These are phyloP conservation scores for Drosophila equinoxialis DNA, from an alignment of 1,140 invertebrate genomes.

Conservation along the genomic window DNA sequence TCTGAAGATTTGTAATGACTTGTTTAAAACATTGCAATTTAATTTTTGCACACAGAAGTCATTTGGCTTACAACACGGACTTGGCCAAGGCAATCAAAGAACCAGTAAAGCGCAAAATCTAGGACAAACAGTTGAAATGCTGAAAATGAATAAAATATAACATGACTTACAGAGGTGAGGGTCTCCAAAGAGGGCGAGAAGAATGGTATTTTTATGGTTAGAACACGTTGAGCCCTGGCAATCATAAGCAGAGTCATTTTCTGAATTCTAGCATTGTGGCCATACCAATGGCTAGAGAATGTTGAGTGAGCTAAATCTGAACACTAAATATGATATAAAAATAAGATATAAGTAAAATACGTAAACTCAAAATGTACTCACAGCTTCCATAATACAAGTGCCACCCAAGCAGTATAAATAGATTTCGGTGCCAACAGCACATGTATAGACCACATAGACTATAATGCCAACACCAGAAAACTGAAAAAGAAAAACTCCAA, in stretches of 20 bases:
- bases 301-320: slow-evolving; percentile 49
- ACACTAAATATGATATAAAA: slow-evolving; percentile 34
- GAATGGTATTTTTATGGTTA: slow-evolving; percentile 72
- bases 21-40: too few relatives aligned
- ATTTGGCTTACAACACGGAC: slow-evolving; percentile 49
- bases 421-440: slow-evolving; percentile 58
- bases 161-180: slow-evolving; percentile 55
- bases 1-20: too few relatives aligned
- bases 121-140: not conserved
- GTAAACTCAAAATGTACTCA: not conserved
- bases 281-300: slow-evolving; percentile 71
- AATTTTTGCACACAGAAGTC: too few relatives aligned
- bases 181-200: slow-evolving; percentile 72
- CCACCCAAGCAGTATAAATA: slow-evolving; percentile 73
- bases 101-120: slow-evolving; percentile 77
- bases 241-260: slow-evolving; percentile 71
- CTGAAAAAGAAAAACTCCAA: slow-evolving; percentile 20
- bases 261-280: slow-evolving; percentile 57
- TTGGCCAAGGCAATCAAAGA: slow-evolving; percentile 74
- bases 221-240: slow-evolving; percentile 56
- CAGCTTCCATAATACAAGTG: slow-evolving; percentile 67
- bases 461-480: slow-evolving; percentile 72
- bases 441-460: slow-evolving; percentile 71
- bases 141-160: not conserved
- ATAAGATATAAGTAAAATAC: not conserved